phyloP scores from a whole-genome alignment of 2,797 vertebrate genomes.

The Labeo calbasu region DNA sequence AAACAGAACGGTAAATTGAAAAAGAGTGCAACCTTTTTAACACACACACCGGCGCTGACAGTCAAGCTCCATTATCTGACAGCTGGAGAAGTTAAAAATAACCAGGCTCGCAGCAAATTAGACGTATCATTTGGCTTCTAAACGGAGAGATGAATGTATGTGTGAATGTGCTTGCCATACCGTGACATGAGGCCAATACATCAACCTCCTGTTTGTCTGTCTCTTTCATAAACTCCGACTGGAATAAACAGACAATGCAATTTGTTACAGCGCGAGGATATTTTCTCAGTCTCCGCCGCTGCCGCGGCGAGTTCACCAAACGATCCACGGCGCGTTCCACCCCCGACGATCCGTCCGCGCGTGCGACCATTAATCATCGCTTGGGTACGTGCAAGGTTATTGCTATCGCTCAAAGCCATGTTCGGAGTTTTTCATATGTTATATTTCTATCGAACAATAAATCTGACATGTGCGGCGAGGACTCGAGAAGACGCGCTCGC shows the following conservation, averaged over 20 bases:
- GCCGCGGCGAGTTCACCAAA: constrained; percentile 56
- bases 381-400: constrained; percentile 74
- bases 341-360: constrained; percentile 64
- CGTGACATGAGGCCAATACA: constrained; percentile 79
- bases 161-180: constrained; percentile 81
- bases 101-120: constrained; percentile 83
- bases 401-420: constrained; percentile 76
- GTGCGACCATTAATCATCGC: constrained; percentile 78
- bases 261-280: constrained; percentile 73
- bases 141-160: constrained; percentile 84
- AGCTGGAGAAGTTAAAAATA: constrained; percentile 86
- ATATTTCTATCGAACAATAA: constrained; percentile 73
- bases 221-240: constrained; percentile 80
- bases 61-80: constrained; percentile 83
- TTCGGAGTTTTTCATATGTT: constrained; percentile 70
- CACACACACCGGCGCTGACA: constrained; percentile 75
- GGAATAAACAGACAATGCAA: constrained; percentile 83
- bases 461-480: constrained; percentile 68
- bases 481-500: constrained; percentile 56
- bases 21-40: constrained; percentile 80
- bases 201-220: constrained; percentile 79
- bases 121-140: constrained; percentile 85
- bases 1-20: constrained; percentile 80
- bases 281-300: constrained; percentile 63
- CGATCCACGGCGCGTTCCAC: constrained; percentile 52